Evolutionary conservation across 2,888 invertebrate genomes (phyloP).

Genomic region (Callyntrura sp.): DNA sequence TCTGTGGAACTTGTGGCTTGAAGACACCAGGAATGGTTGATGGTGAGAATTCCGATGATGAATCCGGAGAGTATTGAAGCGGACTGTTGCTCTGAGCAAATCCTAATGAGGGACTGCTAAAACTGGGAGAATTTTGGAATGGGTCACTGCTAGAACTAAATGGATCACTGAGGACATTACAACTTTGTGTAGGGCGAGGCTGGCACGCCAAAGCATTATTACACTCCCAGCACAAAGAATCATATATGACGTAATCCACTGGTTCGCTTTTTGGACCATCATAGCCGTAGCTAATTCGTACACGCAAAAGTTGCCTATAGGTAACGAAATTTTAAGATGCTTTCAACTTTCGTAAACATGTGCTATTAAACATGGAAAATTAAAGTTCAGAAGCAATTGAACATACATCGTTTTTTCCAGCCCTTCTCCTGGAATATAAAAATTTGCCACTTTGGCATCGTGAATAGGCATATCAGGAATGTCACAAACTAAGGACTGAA

Average conservation of each 20-base stretch:
- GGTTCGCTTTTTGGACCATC: constrained; percentile 81
- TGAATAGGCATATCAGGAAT: constrained; percentile 83
- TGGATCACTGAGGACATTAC: constrained; percentile 83
- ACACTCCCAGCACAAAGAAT: constrained; percentile 83
- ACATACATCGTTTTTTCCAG: constrained; percentile 83
- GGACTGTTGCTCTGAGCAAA: constrained; percentile 82
- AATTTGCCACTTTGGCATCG: constrained; percentile 83
- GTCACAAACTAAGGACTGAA: constrained; percentile 83
- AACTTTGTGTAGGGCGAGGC: constrained; percentile 82
- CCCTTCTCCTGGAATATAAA: constrained; percentile 84
- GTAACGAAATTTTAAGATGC: not conserved
- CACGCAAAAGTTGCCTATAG: constrained; percentile 79
- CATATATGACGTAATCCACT: constrained; percentile 82
- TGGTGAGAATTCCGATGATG: constrained; percentile 73
- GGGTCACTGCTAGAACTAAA: constrained; percentile 81
- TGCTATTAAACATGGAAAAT: not conserved
- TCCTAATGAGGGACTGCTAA: constrained; percentile 79
- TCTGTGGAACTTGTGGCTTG: constrained; percentile 28
- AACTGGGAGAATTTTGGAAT: constrained; percentile 79
- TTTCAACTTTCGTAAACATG: not conserved
- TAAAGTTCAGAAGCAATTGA: not conserved
- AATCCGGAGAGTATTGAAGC: constrained; percentile 81
- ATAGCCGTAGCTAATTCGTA: constrained; percentile 81
- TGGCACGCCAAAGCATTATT: constrained; percentile 80
- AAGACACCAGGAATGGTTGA: constrained; percentile 65